phyloP scores from a whole-genome alignment of 2,888 invertebrate species.

The Erebia epiphron region DNA sequence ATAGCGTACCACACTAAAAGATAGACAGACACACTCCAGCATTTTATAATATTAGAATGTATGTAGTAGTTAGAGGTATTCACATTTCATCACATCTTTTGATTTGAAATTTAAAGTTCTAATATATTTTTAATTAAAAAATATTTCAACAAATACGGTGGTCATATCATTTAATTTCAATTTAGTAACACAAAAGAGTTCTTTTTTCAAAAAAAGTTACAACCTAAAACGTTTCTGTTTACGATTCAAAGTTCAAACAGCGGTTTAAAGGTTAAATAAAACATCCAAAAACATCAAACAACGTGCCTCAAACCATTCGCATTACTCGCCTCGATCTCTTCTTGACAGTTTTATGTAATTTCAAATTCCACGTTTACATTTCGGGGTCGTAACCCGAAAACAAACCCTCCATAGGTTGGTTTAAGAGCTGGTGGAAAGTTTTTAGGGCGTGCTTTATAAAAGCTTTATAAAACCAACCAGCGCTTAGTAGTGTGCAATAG shows the following conservation, averaged over 20 bases:
- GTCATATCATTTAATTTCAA: not conserved
- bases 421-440: slow-evolving; percentile 14
- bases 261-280: slow-evolving; percentile 17
- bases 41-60: too few species aligned
- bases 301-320: slow-evolving; percentile 30
- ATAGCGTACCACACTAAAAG: too few species aligned
- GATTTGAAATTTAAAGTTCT: too few species aligned
- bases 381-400: slow-evolving; percentile 40
- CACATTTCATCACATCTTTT: too few species aligned
- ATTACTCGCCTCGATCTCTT: slow-evolving; percentile 32
- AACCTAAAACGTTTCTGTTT: not conserved
- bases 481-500: too few species aligned
- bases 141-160: too few species aligned
- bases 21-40: too few species aligned
- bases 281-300: slow-evolving; percentile 25
- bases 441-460: not conserved
- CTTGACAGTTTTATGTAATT: slow-evolving; percentile 41
- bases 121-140: too few species aligned
- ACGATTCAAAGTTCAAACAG: slow-evolving; percentile 4
- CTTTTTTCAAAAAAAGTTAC: not conserved
- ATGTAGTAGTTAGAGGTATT: too few species aligned
- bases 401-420: slow-evolving; percentile 35
- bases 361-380: slow-evolving; percentile 39
- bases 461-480: too few species aligned
- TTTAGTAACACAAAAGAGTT: not conserved